Evolutionary conservation across 2,888 invertebrate species (phyloP).

Genomic region (Copidosoma aretas): DNA sequence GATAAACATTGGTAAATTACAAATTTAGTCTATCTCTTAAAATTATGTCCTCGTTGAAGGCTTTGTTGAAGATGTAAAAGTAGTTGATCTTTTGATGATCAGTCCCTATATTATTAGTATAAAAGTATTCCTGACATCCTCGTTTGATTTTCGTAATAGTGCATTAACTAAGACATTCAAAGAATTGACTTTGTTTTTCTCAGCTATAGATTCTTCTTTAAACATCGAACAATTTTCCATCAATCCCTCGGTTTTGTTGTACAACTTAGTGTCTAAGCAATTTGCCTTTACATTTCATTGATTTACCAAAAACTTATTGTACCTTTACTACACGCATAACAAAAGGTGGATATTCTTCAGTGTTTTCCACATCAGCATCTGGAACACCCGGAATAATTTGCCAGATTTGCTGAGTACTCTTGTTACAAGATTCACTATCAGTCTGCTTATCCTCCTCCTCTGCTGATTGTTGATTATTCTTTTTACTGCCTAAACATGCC

Average conservation of each 20-base stretch:
- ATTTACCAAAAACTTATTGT: conserved; percentile 48
- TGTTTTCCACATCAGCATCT: conserved; percentile 56
- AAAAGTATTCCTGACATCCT: no score
- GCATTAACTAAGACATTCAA: no score
- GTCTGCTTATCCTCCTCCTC: conserved; percentile 46
- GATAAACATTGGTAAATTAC: no score
- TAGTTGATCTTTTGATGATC: no score
- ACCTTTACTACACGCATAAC: conserved; percentile 61
- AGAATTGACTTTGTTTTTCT: no score
- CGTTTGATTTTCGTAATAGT: no score
- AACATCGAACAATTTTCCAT: conserved; percentile 32
- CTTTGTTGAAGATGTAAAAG: no score
- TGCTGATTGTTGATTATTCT: conserved; percentile 51
- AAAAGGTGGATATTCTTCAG: conserved; percentile 58
- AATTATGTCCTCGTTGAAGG: no score
- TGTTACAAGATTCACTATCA: conserved; percentile 42
- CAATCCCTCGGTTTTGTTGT: conserved; percentile 39
- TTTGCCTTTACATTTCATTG: conserved; percentile 37
- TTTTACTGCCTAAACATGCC: conserved; percentile 58
- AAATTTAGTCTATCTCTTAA: no score
- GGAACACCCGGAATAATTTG: conserved; percentile 54
- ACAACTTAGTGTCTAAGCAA: conserved; percentile 25
- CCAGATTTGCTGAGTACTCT: conserved; percentile 55
- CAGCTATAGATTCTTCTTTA: no score
- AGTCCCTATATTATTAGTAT: no score